These are phyloP conservation scores for Parochlus steinenii DNA, from an alignment of 2,888 invertebrate genomes.

Conservation along the genomic window DNA sequence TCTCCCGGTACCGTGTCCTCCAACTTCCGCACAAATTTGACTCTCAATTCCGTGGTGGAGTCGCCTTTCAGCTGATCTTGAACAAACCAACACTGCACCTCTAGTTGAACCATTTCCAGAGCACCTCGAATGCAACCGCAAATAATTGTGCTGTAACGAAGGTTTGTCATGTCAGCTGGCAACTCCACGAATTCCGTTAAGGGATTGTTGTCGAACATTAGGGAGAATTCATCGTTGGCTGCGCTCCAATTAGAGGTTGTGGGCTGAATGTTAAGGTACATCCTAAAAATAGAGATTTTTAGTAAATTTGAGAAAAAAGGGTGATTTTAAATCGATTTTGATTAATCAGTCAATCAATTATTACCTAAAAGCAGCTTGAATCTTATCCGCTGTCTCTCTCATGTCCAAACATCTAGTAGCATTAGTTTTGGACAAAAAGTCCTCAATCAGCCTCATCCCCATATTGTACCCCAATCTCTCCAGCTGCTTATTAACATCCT, in stretches of 20 bases:
- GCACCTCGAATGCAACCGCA: constrained; percentile 88
- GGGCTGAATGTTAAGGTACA: constrained; percentile 84
- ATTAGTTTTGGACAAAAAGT: constrained; percentile 83
- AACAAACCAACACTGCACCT: constrained; percentile 86
- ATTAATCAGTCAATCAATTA: constrained; percentile 19
- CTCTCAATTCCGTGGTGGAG: constrained; percentile 78
- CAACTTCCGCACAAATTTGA: constrained; percentile 85
- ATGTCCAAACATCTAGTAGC: constrained; percentile 86
- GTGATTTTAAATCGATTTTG: neutral
- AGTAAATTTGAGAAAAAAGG: constrained; percentile 3
- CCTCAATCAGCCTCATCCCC: constrained; percentile 93
- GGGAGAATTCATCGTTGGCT: constrained; percentile 89
- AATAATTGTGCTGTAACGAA: constrained; percentile 85
- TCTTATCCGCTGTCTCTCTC: constrained; percentile 91
- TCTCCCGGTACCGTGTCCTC: constrained; percentile 98
- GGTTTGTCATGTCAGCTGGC: constrained; percentile 62
- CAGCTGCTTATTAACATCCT: constrained; percentile 94
- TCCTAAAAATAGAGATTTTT: constrained; percentile 28
- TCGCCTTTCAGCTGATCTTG: constrained; percentile 92
- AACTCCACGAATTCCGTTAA: constrained; percentile 94
- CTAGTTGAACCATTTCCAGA: constrained; percentile 96
- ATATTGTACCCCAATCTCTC: constrained; percentile 96
- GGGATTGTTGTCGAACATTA: constrained; percentile 89
- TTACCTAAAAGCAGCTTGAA: constrained; percentile 56
- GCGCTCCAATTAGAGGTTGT: constrained; percentile 89